phyloP scores from a whole-genome alignment of 2,888 invertebrate genomes.

The Phaonia tiefii region DNA sequence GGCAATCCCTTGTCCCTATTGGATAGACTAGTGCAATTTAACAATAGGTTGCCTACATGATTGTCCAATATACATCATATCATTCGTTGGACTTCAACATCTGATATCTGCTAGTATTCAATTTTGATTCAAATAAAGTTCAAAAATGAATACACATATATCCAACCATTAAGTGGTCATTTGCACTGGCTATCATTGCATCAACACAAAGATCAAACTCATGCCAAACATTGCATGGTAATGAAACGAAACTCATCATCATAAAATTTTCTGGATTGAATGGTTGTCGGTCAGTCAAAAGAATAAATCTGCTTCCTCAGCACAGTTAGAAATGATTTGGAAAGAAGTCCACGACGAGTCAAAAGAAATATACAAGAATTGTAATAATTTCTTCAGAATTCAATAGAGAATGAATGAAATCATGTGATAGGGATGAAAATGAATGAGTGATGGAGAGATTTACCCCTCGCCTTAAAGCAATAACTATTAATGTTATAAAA shows the following conservation, averaged over 20 bases:
- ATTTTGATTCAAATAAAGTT: too few relatives aligned
- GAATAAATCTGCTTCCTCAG: slow-evolving; percentile 13
- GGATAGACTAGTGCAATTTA: too few relatives aligned
- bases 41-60: too few relatives aligned
- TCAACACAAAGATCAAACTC: slow-evolving; percentile 28
- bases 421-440: not conserved
- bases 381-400: slow-evolving; percentile 18
- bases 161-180: slow-evolving; percentile 20
- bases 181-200: not conserved
- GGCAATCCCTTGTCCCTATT: too few relatives aligned
- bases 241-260: slow-evolving; percentile 34
- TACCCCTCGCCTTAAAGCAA: slow-evolving; percentile 10
- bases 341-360: not conserved
- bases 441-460: not conserved
- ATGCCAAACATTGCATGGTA: slow-evolving; percentile 19
- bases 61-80: too few relatives aligned
- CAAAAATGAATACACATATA: not conserved
- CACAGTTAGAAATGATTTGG: not conserved
- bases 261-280: slow-evolving; percentile 29
- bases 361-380: slow-evolving; percentile 10
- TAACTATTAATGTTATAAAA: slow-evolving; percentile 40
- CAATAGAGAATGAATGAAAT: slow-evolving; percentile 4
- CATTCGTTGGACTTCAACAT: too few relatives aligned
- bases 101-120: too few relatives aligned
- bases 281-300: slow-evolving; percentile 11